phyloP scores from a whole-genome alignment of 1,140 invertebrate genomes.

The Nasonia giraulti region DNA sequence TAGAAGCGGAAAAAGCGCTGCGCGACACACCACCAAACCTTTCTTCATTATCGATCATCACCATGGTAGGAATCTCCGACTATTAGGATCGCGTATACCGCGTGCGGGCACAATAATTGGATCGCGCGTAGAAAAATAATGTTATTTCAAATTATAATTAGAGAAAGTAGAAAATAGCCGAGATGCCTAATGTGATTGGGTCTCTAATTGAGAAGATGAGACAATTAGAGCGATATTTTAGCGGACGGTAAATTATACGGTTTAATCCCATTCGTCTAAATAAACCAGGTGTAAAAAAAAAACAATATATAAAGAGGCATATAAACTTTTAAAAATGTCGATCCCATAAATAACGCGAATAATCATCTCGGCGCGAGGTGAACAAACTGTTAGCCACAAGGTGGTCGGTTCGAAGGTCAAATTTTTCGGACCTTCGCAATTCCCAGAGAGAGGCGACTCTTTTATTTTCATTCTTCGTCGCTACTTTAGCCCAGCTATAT shows the following conservation, averaged over 20 bases:
- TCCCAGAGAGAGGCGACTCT: slow-evolving; percentile 27
- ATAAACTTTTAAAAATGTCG: too few species aligned
- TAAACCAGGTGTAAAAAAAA: not conserved
- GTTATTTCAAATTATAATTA: slow-evolving; percentile 24
- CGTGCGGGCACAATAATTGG: not conserved
- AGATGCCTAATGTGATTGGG: not conserved
- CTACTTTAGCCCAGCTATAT: not conserved
- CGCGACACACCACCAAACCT: too few species aligned
- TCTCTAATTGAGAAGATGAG: not conserved
- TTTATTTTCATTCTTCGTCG: slow-evolving; percentile 44
- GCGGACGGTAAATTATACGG: too few species aligned
- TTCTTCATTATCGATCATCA: slow-evolving; percentile 46
- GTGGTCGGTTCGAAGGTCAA: slow-evolving; percentile 37
- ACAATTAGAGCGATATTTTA: not conserved
- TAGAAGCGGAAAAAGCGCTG: not conserved
- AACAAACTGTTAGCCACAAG: slow-evolving; percentile 18
- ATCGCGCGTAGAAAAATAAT: not conserved
- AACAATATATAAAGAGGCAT: too few species aligned
- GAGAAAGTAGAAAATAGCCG: slow-evolving; percentile 15
- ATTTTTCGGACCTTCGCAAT: slow-evolving; percentile 12
- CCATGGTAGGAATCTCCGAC: slow-evolving; percentile 25
- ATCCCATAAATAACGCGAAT: not conserved
- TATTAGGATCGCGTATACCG: not conserved
- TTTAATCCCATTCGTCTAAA: too few species aligned
- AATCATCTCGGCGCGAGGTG: not conserved